Percentiles rank a stretch among this genome's conserved stretches.
phyloP scores from a whole-genome alignment of 2,888 invertebrate genomes.

The Agonopterix alstromeriana region DNA sequence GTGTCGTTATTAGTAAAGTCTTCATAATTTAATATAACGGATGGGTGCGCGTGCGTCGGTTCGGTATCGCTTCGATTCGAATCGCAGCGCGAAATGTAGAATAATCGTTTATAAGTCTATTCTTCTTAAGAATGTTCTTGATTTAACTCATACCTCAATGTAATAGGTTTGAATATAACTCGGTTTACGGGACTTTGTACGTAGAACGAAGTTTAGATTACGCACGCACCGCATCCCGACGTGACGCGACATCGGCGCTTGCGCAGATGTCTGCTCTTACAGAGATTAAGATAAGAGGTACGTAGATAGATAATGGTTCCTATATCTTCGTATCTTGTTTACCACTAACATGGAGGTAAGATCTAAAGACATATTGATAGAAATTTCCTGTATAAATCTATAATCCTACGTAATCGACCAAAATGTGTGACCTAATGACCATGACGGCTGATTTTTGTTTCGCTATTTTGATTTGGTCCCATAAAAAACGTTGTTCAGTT shows the following conservation, averaged over 20 bases:
- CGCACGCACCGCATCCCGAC: slow-evolving; percentile 37
- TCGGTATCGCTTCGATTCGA: slow-evolving; percentile 14
- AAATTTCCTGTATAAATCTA: too few relatives aligned
- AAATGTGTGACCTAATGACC: too few relatives aligned
- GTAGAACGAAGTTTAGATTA: slow-evolving; percentile 29
- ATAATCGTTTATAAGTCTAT: not conserved
- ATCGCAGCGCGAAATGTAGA: slow-evolving; percentile 19
- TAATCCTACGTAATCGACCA: too few relatives aligned
- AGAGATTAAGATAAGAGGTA: not conserved
- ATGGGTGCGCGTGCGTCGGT: slow-evolving; percentile 31
- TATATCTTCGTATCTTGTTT: too few relatives aligned
- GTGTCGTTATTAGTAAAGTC: slow-evolving; percentile 49
- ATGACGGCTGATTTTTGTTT: too few relatives aligned
- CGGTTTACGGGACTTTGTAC: slow-evolving; percentile 1
- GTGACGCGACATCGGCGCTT: slow-evolving; percentile 29
- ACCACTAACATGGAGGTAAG: too few relatives aligned
- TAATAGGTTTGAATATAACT: not conserved
- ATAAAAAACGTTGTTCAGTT: too few relatives aligned
- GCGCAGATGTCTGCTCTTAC: slow-evolving; percentile 7
- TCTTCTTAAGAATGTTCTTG: too few relatives aligned
- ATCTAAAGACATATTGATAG: too few relatives aligned
- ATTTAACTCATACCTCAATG: too few relatives aligned
- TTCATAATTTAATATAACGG: slow-evolving; percentile 38
- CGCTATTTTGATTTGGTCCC: too few relatives aligned
- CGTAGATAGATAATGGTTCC: too few relatives aligned